Percentiles rank a stretch among this genome's conserved stretches.
phyloP scores from a whole-genome alignment of 2,113 vertebrate genomes.

The Aythya baeri region DNA sequence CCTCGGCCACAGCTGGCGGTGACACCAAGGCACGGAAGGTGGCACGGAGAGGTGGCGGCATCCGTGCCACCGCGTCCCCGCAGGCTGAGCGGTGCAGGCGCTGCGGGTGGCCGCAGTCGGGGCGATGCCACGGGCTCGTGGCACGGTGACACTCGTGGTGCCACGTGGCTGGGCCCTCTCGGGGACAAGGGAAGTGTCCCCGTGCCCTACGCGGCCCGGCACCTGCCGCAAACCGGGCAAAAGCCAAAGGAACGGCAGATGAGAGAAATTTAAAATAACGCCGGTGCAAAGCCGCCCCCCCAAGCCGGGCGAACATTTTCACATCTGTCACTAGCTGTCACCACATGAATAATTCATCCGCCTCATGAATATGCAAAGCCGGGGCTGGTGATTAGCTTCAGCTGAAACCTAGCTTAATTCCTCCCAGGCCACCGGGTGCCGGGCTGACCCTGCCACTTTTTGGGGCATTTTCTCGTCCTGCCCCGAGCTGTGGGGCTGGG shows the following conservation, averaged over 20 bases:
- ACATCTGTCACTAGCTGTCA: slow-evolving; percentile 72
- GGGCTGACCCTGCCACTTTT: background rate
- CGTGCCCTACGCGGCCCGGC: background rate
- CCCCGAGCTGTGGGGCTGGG: accelerated
- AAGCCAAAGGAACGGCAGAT: background rate
- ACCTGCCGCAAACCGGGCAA: background rate
- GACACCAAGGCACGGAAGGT: background rate
- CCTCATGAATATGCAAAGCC: slow-evolving; percentile 75
- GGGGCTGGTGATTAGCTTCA: slow-evolving; percentile 54
- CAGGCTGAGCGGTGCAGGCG: background rate
- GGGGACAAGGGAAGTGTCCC: background rate
- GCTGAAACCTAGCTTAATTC: slow-evolving; percentile 62
- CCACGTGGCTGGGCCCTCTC: background rate
- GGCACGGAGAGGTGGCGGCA: background rate
- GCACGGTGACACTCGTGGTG: background rate
- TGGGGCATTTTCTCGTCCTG: background rate
- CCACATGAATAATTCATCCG: slow-evolving; percentile 75
- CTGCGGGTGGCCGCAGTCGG: background rate
- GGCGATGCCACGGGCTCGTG: background rate
- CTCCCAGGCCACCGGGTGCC: background rate
- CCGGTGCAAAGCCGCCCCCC: slow-evolving; percentile 39
- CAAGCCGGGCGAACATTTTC: slow-evolving; percentile 56
- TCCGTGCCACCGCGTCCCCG: background rate
- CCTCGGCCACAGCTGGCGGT: background rate
- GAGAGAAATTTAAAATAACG: slow-evolving; percentile 7